These are phyloP conservation scores for Nasonia vitripennis DNA, from an alignment of 1,140 invertebrate species.

Conservation along the genomic window DNA sequence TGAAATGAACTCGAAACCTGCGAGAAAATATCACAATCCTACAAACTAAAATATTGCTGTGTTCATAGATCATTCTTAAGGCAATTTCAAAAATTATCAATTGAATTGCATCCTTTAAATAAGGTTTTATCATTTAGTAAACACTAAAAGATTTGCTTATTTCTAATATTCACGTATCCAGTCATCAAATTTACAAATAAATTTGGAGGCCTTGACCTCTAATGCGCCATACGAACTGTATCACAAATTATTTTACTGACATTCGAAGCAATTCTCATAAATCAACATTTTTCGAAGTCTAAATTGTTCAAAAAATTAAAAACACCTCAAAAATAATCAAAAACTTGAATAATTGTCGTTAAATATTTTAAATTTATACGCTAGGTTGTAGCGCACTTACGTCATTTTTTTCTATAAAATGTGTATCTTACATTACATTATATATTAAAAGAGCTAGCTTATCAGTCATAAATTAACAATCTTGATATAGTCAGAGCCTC, in stretches of 20 bases:
- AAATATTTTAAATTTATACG: no score
- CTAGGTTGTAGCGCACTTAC: no score
- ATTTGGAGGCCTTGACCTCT: background rate
- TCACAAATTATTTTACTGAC: background rate
- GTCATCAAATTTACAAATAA: background rate
- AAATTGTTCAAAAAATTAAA: no score
- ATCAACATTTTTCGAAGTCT: background rate
- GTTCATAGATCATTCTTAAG: background rate
- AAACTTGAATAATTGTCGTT: no score
- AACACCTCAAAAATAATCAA: no score
- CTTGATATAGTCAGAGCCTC: background rate
- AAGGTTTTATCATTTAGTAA: background rate
- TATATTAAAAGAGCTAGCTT: no score
- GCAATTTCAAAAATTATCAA: background rate
- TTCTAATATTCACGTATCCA: no score
- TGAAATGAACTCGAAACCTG: background rate
- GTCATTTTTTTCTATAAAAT: no score
- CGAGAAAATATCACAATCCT: background rate
- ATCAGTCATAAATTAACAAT: no score
- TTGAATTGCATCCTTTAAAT: background rate
- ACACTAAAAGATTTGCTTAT: background rate
- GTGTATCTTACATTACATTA: no score
- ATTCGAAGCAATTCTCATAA: background rate
- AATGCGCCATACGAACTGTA: background rate
- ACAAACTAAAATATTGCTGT: background rate